A percentile compares a stretch with the other conserved stretches of the same genome.
phyloP scores from a whole-genome alignment of 1,140 invertebrate genomes.

The Drosophila nebulosa region DNA sequence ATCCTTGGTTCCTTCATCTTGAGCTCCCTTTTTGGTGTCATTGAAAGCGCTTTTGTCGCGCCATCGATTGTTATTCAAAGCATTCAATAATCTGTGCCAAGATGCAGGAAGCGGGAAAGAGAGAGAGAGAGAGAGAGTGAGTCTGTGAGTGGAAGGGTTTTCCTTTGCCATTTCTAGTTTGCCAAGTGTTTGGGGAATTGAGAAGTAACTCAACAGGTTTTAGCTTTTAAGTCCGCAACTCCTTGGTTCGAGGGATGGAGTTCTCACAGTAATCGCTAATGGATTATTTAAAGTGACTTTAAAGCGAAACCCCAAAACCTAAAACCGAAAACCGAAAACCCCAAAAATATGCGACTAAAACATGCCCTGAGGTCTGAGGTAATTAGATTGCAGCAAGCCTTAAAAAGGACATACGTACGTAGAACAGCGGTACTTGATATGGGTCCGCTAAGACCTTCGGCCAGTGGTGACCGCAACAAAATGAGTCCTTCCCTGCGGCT shows the following conservation, averaged over 20 bases:
- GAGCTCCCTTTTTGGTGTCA: background rate
- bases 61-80: conserved; percentile 79
- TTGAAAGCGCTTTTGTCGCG: conserved; percentile 55
- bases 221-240: conserved; percentile 78
- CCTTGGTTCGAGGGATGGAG: conserved; percentile 3
- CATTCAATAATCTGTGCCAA: conserved; percentile 73
- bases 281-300: conserved; percentile 77
- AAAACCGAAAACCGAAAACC: background rate
- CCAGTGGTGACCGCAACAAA: conserved; percentile 46
- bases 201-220: conserved; percentile 80
- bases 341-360: conserved; percentile 7
- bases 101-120: conserved; percentile 23
- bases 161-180: conserved; percentile 57
- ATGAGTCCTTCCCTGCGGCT: conserved; percentile 42
- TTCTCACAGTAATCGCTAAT: conserved; percentile 54
- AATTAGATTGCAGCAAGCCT: conserved; percentile 57
- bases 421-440: conserved; percentile 22
- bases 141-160: conserved; percentile 11
- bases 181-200: conserved; percentile 80
- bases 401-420: conserved; percentile 47
- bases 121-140: conserved; percentile 23
- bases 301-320: conserved; percentile 22
- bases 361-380: conserved; percentile 26
- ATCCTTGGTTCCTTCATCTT: background rate
- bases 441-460: conserved; percentile 33